phyloP scores from a whole-genome alignment of 1,140 invertebrate species.

The Helicoverpa zea region DNA sequence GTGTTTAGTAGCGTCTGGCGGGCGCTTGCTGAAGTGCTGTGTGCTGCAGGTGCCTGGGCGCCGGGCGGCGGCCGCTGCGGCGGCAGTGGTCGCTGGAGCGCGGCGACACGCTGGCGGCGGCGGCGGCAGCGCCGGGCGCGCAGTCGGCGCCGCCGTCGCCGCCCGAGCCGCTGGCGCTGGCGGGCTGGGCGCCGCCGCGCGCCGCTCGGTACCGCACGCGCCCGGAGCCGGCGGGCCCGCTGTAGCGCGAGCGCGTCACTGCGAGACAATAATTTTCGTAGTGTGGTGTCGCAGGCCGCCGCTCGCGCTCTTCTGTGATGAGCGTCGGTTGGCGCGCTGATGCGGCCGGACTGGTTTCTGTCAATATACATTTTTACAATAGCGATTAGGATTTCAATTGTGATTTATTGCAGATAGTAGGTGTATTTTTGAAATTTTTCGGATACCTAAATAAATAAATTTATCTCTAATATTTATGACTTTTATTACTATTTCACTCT shows the following conservation, averaged over 20 bases:
- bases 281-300: neutral
- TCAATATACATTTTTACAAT: slow-evolving; percentile 19
- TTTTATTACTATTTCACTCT: too few species aligned
- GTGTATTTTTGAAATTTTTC: slow-evolving; percentile 19
- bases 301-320: neutral
- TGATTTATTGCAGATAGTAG: slow-evolving; percentile 5
- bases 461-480: neutral
- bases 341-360: neutral
- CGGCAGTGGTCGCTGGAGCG: slow-evolving; percentile 78
- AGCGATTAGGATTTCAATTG: slow-evolving; percentile 1
- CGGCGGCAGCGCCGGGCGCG: slow-evolving; percentile 58
- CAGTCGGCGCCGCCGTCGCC: slow-evolving; percentile 50
- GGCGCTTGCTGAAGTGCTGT: neutral
- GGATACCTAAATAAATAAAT: slow-evolving; percentile 8
- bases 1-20: too few species aligned
- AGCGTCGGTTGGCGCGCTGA: neutral
- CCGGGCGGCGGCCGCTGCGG: slow-evolving; percentile 62
- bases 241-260: too few species aligned
- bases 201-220: too few species aligned
- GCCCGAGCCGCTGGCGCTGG: slow-evolving; percentile 27
- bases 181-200: too few species aligned
- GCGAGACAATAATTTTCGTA: slow-evolving; percentile 11
- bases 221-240: too few species aligned
- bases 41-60: slow-evolving; percentile 55
- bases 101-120: slow-evolving; percentile 66